Percentiles rank a stretch among this genome's conserved stretches.
phyloP scores from a whole-genome alignment of 1,140 invertebrate genomes.

The Drosophila santomea region DNA sequence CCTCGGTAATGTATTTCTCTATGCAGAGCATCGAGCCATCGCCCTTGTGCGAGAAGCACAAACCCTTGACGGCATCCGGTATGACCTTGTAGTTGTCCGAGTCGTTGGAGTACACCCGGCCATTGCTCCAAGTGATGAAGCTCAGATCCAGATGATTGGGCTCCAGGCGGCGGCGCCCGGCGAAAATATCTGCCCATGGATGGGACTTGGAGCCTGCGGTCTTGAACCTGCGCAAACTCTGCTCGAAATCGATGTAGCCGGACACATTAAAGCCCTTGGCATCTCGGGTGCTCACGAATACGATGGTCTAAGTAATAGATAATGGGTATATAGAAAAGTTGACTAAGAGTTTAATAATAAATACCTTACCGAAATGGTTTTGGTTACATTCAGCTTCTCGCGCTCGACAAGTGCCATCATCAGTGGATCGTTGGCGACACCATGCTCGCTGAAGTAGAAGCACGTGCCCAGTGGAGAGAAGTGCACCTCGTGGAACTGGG shows the following conservation, averaged over 20 bases:
- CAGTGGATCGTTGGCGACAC: constrained; percentile 12
- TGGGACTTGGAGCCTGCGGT: not conserved
- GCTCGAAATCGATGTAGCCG: constrained; percentile 40
- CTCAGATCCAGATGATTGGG: constrained; percentile 24
- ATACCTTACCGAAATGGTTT: constrained; percentile 27
- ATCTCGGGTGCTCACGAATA: constrained; percentile 33
- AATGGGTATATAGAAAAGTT: too few species aligned
- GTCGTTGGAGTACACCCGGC: constrained; percentile 16
- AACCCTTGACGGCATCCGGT: constrained; percentile 2
- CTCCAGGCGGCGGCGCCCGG: constrained; percentile 12
- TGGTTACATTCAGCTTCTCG: constrained; percentile 3
- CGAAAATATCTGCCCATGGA: constrained; percentile 15
- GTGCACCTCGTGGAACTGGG: constrained; percentile 5
- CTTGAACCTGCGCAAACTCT: constrained; percentile 16
- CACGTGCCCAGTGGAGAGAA: not conserved
- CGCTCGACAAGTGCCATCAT: constrained; percentile 7
- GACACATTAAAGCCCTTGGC: constrained; percentile 25
- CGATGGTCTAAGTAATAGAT: constrained; percentile 7
- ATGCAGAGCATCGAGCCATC: constrained; percentile 14
- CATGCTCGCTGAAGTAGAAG: not conserved
- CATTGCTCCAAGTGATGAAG: constrained; percentile 33
- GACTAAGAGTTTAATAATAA: not conserved
- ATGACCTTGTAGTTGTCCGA: constrained; percentile 28
- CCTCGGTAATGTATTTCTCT: constrained; percentile 16
- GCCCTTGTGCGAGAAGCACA: constrained; percentile 30